Evolutionary conservation across 1,140 invertebrate genomes (phyloP).

Genomic region (Lepidurus arcticus): DNA sequence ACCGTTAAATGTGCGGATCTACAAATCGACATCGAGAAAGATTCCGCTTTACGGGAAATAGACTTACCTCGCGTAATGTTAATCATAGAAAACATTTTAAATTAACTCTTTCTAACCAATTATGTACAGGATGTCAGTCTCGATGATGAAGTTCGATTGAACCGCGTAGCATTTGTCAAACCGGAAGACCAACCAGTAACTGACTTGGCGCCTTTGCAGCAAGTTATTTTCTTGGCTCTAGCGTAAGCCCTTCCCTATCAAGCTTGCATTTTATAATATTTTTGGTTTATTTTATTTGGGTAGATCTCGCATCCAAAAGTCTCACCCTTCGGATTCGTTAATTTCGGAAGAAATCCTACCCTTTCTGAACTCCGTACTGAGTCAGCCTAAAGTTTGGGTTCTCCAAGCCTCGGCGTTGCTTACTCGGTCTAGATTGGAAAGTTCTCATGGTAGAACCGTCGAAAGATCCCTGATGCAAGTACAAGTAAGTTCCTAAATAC

Average conservation of each 20-base stretch:
- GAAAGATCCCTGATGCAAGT: conserved; percentile 81
- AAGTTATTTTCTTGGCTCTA: conserved; percentile 65
- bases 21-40: conserved; percentile 39
- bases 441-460: conserved; percentile 65
- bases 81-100: conserved; percentile 49
- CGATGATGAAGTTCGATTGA: conserved; percentile 76
- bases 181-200: conserved; percentile 49
- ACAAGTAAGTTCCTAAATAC: conserved; percentile 44
- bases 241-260: conserved; percentile 53
- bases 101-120: conserved; percentile 10
- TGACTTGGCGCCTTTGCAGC: conserved; percentile 64
- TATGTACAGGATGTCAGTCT: conserved; percentile 54
- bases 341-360: conserved; percentile 70
- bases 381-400: conserved; percentile 40
- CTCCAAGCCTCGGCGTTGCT: conserved; percentile 54
- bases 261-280: conserved; percentile 35
- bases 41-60: conserved; percentile 45
- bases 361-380: conserved; percentile 57
- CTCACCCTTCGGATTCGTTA: conserved; percentile 69
- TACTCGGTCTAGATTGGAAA: conserved; percentile 69
- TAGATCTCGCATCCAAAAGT: conserved; percentile 59
- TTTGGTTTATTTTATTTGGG: conserved; percentile 36
- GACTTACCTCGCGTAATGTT: conserved; percentile 46
- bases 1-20: conserved; percentile 57
- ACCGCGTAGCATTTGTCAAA: conserved; percentile 66